Percentiles rank a stretch among this genome's conserved stretches.
These are phyloP conservation scores for Trachelus iudaicus DNA, from an alignment of 2,888 invertebrate genomes.

Conservation along the genomic window DNA sequence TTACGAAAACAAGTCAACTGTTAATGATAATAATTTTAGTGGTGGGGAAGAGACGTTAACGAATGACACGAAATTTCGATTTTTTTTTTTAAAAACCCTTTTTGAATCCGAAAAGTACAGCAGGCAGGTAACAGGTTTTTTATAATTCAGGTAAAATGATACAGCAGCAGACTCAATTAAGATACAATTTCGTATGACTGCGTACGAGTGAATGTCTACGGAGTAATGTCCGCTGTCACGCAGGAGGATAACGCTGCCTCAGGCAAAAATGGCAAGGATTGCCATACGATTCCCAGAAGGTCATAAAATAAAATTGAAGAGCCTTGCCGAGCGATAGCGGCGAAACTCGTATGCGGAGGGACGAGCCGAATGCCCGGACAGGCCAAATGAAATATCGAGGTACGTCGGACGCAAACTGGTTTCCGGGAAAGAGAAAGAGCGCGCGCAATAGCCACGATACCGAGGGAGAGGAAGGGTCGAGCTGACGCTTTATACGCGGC, in stretches of 20 bases:
- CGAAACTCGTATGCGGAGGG: neutral
- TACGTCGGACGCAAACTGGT: slow-evolving; percentile 39
- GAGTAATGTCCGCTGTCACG: neutral
- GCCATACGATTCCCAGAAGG: neutral
- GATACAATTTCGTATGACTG: neutral
- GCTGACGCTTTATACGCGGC: slow-evolving; percentile 10
- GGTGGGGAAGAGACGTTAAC: neutral
- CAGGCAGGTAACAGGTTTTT: neutral
- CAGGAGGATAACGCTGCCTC: neutral
- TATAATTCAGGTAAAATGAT: neutral
- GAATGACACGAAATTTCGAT: neutral
- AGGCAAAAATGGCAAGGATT: neutral
- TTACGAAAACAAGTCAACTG: neutral
- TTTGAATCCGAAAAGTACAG: neutral
- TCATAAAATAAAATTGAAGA: neutral
- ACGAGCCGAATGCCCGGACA: neutral
- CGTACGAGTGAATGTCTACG: neutral
- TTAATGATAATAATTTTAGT: neutral
- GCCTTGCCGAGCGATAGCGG: neutral
- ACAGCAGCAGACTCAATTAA: neutral
- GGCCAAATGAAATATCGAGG: slow-evolving; percentile 45
- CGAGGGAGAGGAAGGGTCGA: slow-evolving; percentile 23
- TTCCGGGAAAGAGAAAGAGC: slow-evolving; percentile 21
- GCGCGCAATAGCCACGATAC: neutral
- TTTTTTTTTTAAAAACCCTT: neutral